Evolutionary conservation across 2,113 vertebrate species (phyloP), one percentile per base, ranked within the genome.

Genomic region (Struthio camelus): DNA sequence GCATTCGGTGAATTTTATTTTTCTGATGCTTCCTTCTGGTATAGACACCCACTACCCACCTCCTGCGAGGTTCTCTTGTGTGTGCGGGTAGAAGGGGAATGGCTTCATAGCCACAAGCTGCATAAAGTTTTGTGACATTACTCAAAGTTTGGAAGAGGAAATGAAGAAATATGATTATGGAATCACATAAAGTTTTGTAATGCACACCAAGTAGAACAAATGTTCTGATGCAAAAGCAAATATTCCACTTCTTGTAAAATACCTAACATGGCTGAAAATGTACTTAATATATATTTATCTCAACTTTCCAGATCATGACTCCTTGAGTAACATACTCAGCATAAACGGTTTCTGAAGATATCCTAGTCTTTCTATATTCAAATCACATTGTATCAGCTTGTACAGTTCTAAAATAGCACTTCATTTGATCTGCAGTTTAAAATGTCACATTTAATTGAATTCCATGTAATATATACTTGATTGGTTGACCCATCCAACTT

Each of bases 231-330:
- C 19, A 61, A 59, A 1, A 73, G 11, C 17, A 75, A 66, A n/a
- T 25, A 40, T 27, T 69, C 9, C 34, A n/a, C 22, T 62, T 89
- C 67, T 65, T 24, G 25, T 71, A 76, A 85, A 79, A 73, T 16
- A 67, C 0, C 4, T 20, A 56, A 34, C 8, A 19, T 12, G 58
- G 48, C 73, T 59, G 1, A 6, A 34, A 10, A 23, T 15, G 1
- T 53, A 34, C 42, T 65, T 50, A 28, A 51, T 10, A 46, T 1
- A 76, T 67, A 59, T 78, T 81, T 50, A 64, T 70, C 50, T 84
- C 54, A 77, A 40, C 50, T 14, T 77, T 86, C 30, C 19, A 58
- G 42, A 42, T 85, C 17, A 61, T 34, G 32, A 9, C 32, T 80
- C n/a, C n/a, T 80, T 58, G 46, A 67, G 69, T 32, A 32, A 2